Conservation (phyloP, 2,888 invertebrate species). For the Coleophora deauratella region DNA sequence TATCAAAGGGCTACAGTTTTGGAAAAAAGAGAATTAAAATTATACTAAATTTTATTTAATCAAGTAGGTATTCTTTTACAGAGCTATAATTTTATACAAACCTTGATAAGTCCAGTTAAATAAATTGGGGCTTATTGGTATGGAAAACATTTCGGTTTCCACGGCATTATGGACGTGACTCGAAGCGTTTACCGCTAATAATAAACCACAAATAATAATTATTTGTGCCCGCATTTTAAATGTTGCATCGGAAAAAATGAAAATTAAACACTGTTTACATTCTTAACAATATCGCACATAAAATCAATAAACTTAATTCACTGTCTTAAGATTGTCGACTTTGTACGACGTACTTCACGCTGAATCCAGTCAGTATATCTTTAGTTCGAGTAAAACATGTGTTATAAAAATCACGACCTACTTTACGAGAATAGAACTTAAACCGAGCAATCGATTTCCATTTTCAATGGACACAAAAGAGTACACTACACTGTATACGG, state of each 20-base stretch:
- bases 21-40: background rate
- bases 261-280: background rate
- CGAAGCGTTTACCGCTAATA: constrained; percentile 4
- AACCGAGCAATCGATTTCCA: constrained; percentile 56
- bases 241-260: background rate
- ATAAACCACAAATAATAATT: constrained; percentile 6
- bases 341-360: too few relatives aligned
- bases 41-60: background rate
- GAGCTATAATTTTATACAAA: constrained; percentile 25
- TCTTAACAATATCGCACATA: background rate
- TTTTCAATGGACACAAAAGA: constrained; percentile 39
- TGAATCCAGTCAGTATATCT: too few relatives aligned
- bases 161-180: constrained; percentile 63
- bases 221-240: constrained; percentile 9
- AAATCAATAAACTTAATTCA: too few relatives aligned
- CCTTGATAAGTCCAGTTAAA: constrained; percentile 88
- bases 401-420: constrained; percentile 29
- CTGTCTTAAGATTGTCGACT: too few relatives aligned
- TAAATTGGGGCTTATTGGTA: constrained; percentile 82
- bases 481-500: constrained; percentile 30
- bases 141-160: constrained; percentile 84
- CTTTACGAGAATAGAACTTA: constrained; percentile 38
- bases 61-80: background rate
- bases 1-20: background rate
- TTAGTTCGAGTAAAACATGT: constrained; percentile 9